Evolutionary conservation across 2,888 invertebrate genomes (phyloP).

Genomic region (Hypena proboscidalis): DNA sequence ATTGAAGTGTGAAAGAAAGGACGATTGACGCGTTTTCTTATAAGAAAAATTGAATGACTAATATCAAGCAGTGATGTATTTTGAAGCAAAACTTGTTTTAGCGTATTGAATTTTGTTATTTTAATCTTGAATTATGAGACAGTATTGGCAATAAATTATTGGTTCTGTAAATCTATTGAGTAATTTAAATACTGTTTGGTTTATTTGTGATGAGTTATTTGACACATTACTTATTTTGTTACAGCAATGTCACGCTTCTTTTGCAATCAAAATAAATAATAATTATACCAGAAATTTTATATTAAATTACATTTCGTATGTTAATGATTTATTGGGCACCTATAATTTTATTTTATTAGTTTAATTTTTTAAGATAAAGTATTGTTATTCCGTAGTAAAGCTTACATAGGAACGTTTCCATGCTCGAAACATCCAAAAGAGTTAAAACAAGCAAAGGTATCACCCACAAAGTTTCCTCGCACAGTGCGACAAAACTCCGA

Average conservation of each 20-base stretch:
- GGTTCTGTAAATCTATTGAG: conserved; percentile 15
- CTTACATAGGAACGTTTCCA: too few species aligned
- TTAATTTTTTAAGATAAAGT: too few species aligned
- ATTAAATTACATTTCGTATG: too few species aligned
- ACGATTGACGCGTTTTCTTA: conserved; percentile 54
- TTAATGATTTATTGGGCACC: too few species aligned
- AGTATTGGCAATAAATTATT: conserved; percentile 21
- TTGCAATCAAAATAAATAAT: too few species aligned
- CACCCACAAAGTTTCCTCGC: conserved; percentile 57
- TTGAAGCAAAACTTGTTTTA: conserved; percentile 26
- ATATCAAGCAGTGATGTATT: conserved; percentile 32
- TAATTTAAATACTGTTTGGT: conserved; percentile 9
- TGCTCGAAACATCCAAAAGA: too few species aligned
- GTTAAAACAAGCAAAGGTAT: background rate
- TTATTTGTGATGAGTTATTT: conserved; percentile 13
- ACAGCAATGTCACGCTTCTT: too few species aligned
- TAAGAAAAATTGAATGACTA: conserved; percentile 37
- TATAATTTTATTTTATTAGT: too few species aligned
- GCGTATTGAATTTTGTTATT: conserved; percentile 19
- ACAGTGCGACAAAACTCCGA: conserved; percentile 39
- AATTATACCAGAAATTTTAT: too few species aligned
- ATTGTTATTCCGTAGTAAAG: too few species aligned
- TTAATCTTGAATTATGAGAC: conserved; percentile 34
- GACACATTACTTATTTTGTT: background rate
- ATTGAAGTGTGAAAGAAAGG: conserved; percentile 64